These are phyloP conservation scores for Andrena camellia DNA, from an alignment of 2,888 invertebrate genomes.

Conservation along the genomic window DNA sequence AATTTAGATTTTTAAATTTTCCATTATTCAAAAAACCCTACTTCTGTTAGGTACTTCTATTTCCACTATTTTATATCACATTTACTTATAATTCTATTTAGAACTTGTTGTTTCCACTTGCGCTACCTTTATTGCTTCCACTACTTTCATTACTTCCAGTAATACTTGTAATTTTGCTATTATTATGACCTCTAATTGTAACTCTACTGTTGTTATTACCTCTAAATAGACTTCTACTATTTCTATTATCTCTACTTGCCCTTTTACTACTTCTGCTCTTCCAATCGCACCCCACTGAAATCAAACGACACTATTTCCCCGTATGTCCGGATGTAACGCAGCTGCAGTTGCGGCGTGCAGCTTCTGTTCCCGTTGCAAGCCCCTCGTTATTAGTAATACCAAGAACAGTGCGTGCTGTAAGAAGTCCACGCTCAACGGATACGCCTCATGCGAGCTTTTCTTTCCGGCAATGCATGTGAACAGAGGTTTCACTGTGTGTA, in stretches of 20 bases:
- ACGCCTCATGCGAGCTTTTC: conserved; percentile 40
- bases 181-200: background rate
- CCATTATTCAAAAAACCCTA: no score
- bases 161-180: background rate
- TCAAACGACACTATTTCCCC: conserved; percentile 16
- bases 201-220: background rate
- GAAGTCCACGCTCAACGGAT: conserved; percentile 23
- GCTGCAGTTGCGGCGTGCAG: background rate
- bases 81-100: background rate
- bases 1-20: background rate
- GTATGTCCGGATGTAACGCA: conserved; percentile 16
- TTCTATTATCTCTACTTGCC: background rate
- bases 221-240: background rate
- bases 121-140: background rate
- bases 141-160: background rate
- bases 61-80: no score
- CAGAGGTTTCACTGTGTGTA: conserved; percentile 53
- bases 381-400: conserved; percentile 24
- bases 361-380: conserved; percentile 5
- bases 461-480: conserved; percentile 50
- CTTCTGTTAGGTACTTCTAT: no score
- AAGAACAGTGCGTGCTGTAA: conserved; percentile 28
- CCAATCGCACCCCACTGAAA: background rate
- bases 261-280: background rate
- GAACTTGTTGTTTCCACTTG: background rate